Evolutionary conservation across 2,113 vertebrate species (phyloP), one percentile per base, ranked within the genome.

Genomic region (Sylvietta virens): DNA sequence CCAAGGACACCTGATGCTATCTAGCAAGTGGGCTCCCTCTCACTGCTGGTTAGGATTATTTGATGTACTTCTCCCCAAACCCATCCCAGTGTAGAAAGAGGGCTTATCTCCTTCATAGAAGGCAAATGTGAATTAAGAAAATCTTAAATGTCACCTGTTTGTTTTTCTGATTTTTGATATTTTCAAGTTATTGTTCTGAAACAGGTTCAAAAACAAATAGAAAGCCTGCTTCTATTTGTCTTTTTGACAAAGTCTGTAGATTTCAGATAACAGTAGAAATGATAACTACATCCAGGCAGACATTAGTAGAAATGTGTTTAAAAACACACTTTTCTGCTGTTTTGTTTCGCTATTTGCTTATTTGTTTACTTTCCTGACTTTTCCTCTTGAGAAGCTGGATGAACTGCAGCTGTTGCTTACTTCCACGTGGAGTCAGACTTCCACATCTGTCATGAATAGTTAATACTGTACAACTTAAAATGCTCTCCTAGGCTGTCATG

Each of bases 41-140:
- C 24, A 30, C 13, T 66, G 3, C 22, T 12, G 12, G 13, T 66
- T 19, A 62, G 28, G 17, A 57, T 62, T 85, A 19, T 71, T 66
- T 65, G 13, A 74, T 70, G 33, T 42, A 30, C 10, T 71, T 70
- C 10, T 76, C 15, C 10, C 20, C n/a, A 84, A 4, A 57, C 5
- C 3, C 26, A 15, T 31, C 27, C 33, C 15, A 33, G 20, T 7
- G 3, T 10, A 31, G 23, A 35, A 67, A 72, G 23, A 21, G 3
- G 51, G 0, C 1, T 48, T 51, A 76, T 37, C 13, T 62, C 15
- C 10, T 58, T 65, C 45, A 53, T 0, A 60, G 39, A 60, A 71
- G 13, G 7, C 18, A 66, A 42, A 72, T 21, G 4, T 1, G 0
- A 2, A 2, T 45, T 13, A 81, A 50, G 3, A 5, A 65, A n/a